These are phyloP conservation scores for Enteromius fasciolatus DNA, from an alignment of 2,797 vertebrate genomes.

Conservation along the genomic window DNA sequence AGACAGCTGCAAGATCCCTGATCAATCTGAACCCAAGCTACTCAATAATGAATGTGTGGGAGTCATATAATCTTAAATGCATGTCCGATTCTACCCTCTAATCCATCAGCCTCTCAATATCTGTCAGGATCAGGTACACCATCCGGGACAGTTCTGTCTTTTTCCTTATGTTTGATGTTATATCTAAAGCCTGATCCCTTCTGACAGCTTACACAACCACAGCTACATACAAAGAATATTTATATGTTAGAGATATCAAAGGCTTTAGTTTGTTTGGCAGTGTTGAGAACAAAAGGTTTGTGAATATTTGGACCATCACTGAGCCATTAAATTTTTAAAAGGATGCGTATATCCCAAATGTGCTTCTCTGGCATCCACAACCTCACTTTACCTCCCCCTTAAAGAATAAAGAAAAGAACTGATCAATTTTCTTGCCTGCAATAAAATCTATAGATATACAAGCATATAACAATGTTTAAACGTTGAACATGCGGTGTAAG, in stretches of 20 bases:
- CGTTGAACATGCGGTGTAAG: too few species aligned
- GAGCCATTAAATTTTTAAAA: background rate
- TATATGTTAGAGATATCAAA: conserved; percentile 2
- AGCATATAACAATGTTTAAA: too few species aligned
- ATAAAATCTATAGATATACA: too few species aligned
- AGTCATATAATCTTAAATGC: conserved; percentile 24
- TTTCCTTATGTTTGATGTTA: conserved; percentile 15
- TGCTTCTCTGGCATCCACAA: background rate
- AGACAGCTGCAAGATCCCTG: conserved; percentile 36
- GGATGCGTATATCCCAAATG: background rate
- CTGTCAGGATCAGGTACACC: conserved; percentile 8
- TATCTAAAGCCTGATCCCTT: conserved; percentile 27
- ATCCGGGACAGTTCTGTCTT: conserved; percentile 21
- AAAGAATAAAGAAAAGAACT: too few species aligned
- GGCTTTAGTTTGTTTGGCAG: background rate
- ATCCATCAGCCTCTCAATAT: conserved; percentile 35
- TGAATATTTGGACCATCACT: background rate
- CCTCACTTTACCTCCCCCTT: too few species aligned
- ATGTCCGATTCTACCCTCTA: conserved; percentile 44
- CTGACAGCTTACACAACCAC: conserved; percentile 26
- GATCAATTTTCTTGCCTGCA: too few species aligned
- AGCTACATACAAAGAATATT: background rate
- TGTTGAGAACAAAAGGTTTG: conserved; percentile 1
- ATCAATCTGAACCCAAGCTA: conserved; percentile 62
- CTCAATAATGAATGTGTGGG: conserved; percentile 52